Conservation (phyloP, 2,113 vertebrate genomes). For the Tachycineta bicolor region DNA sequence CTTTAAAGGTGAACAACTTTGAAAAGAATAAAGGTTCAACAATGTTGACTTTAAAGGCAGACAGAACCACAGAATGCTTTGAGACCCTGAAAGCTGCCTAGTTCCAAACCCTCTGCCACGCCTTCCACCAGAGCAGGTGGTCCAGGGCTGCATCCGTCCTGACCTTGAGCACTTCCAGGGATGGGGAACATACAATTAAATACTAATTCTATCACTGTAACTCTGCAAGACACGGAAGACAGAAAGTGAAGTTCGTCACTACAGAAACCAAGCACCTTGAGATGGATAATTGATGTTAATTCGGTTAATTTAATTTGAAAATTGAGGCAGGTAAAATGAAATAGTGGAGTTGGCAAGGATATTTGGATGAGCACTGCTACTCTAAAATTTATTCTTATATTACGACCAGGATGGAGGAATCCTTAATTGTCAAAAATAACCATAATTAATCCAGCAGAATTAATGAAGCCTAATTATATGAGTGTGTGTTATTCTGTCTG, state of each 20-base stretch:
- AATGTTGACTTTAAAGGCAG: neutral
- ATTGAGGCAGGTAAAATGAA: neutral
- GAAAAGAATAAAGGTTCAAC: neutral
- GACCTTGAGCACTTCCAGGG: neutral
- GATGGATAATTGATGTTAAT: neutral
- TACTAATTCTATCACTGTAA: neutral
- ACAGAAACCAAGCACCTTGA: neutral
- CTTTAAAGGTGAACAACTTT: neutral
- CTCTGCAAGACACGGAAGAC: neutral
- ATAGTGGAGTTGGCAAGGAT: neutral
- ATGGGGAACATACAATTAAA: neutral
- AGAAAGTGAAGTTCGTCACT: neutral
- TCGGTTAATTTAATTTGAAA: neutral
- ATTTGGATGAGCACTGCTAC: neutral
- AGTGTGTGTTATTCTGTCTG: neutral
- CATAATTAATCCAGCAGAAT: neutral
- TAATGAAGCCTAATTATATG: neutral
- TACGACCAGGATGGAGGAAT: neutral
- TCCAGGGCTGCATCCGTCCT: neutral
- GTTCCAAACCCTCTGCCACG: neutral
- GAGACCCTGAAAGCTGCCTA: neutral
- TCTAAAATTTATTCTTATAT: neutral
- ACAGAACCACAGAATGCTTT: neutral
- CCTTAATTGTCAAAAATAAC: neutral
- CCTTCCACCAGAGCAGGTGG: neutral